Conservation (phyloP, 2,797 vertebrate species). For the Sebastes ruberrimus region DNA sequence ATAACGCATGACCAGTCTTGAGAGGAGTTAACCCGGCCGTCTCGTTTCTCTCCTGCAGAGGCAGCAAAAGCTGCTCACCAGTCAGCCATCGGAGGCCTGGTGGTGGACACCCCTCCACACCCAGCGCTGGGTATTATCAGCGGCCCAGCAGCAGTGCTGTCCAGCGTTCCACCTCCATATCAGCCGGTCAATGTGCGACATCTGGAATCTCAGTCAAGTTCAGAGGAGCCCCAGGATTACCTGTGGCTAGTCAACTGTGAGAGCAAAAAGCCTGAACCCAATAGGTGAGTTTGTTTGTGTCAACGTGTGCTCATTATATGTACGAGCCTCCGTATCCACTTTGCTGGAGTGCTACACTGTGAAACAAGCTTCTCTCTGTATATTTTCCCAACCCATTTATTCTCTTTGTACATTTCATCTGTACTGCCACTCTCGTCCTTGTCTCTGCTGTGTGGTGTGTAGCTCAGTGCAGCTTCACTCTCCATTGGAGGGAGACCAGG, state of each 20-base stretch:
- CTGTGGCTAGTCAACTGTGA: conserved; percentile 97
- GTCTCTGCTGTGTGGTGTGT: conserved; percentile 61
- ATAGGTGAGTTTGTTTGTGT: conserved; percentile 83
- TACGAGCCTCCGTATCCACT: background rate
- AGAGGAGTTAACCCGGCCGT: background rate
- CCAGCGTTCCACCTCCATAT: conserved; percentile 90
- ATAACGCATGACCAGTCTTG: background rate
- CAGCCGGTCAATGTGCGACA: conserved; percentile 92
- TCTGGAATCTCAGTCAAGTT: conserved; percentile 89
- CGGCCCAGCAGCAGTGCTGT: conserved; percentile 77
- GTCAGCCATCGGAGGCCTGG: conserved; percentile 79
- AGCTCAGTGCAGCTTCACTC: conserved; percentile 83
- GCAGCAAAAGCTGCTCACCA: conserved; percentile 88
- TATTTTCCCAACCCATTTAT: conserved; percentile 13
- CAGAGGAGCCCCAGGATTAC: conserved; percentile 98
- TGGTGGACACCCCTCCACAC: conserved; percentile 87
- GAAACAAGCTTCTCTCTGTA: background rate
- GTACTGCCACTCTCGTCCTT: conserved; percentile 47
- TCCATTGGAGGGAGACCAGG: conserved; percentile 90
- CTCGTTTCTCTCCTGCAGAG: conserved; percentile 77
- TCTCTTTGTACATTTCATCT: conserved; percentile 20
- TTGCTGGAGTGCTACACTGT: background rate
- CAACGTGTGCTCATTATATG: background rate
- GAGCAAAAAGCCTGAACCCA: conserved; percentile 96
- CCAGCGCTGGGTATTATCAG: conserved; percentile 78